A percentile compares a stretch with the other conserved stretches of the same genome.
phyloP scores from a whole-genome alignment of 2,113 vertebrate species.

The Nibea albiflora region DNA sequence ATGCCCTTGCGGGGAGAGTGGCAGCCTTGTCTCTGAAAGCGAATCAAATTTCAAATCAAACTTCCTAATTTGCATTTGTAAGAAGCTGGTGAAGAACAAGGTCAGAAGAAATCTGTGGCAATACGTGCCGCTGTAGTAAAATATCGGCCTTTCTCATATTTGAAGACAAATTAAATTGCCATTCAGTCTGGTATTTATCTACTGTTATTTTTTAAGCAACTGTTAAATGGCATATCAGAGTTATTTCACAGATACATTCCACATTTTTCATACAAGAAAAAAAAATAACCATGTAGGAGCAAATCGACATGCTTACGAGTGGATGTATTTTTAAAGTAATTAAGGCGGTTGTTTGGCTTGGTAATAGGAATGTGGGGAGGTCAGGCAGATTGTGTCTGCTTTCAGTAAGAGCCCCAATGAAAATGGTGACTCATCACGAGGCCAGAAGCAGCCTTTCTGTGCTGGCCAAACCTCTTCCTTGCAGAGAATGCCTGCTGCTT shows the following conservation, averaged over 20 bases:
- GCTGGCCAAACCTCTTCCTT: slow-evolving; percentile 39
- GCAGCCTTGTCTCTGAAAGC: slow-evolving; percentile 55
- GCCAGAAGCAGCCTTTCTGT: slow-evolving; percentile 33
- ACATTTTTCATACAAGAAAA: slow-evolving; percentile 26
- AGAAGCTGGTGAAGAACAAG: slow-evolving; percentile 58
- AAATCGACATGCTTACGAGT: slow-evolving; percentile 62
- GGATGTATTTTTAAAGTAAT: slow-evolving; percentile 65
- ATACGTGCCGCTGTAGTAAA: slow-evolving; percentile 27
- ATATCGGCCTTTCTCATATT: slow-evolving; percentile 33
- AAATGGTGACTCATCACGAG: slow-evolving; percentile 73
- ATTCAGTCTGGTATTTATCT: slow-evolving; percentile 38
- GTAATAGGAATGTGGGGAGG: slow-evolving; percentile 65
- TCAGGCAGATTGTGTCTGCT: slow-evolving; percentile 60
- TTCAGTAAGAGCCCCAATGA: slow-evolving; percentile 72
- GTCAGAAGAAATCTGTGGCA: slow-evolving; percentile 31
- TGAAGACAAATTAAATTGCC: slow-evolving; percentile 43
- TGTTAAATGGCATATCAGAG: slow-evolving; percentile 24
- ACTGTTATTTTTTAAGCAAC: slow-evolving; percentile 31
- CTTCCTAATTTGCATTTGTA: slow-evolving; percentile 70
- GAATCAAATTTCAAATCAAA: slow-evolving; percentile 79
- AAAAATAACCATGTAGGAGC: slow-evolving; percentile 28
- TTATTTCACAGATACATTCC: slow-evolving; percentile 3
- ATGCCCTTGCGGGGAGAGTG: slow-evolving; percentile 60
- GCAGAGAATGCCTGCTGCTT: slow-evolving; percentile 40
- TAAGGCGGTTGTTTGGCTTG: slow-evolving; percentile 73